phyloP scores from a whole-genome alignment of 2,888 invertebrate genomes.

The Melangyna quadrimaculata region DNA sequence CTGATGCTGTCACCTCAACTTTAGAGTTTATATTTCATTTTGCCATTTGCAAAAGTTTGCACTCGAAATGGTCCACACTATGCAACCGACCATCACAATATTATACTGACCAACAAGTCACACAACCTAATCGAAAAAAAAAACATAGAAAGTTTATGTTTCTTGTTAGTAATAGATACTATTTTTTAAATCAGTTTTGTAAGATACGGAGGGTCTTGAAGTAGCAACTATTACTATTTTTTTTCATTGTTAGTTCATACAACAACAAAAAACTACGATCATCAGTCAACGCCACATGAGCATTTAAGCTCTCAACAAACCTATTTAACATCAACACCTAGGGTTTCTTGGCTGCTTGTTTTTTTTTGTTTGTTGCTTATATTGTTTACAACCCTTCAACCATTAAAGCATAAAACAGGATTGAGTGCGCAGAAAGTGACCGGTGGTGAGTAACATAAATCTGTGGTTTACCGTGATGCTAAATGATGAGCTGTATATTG shows the following conservation, averaged over 20 bases:
- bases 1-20: conserved; percentile 37
- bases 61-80: conserved; percentile 12
- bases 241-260: neutral
- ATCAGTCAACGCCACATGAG: conserved; percentile 55
- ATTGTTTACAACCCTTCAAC: conserved; percentile 54
- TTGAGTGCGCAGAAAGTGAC: neutral
- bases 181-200: neutral
- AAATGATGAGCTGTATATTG: neutral
- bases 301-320: conserved; percentile 10
- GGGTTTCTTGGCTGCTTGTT: neutral
- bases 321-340: conserved; percentile 1
- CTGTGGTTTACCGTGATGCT: neutral
- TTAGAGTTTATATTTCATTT: conserved; percentile 54
- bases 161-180: conserved; percentile 63
- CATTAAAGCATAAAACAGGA: conserved; percentile 40
- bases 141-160: conserved; percentile 57
- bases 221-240: conserved; percentile 11
- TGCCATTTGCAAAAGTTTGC: conserved; percentile 49
- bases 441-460: neutral
- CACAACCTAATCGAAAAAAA: conserved; percentile 5
- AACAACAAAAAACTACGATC: conserved; percentile 1
- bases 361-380: no score
- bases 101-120: conserved; percentile 26
- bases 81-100: conserved; percentile 48
- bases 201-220: neutral